Base-by-base conservation (phyloP, 2,113 vertebrate genomes). In the Phalacrocorax aristotelis region DNA sequence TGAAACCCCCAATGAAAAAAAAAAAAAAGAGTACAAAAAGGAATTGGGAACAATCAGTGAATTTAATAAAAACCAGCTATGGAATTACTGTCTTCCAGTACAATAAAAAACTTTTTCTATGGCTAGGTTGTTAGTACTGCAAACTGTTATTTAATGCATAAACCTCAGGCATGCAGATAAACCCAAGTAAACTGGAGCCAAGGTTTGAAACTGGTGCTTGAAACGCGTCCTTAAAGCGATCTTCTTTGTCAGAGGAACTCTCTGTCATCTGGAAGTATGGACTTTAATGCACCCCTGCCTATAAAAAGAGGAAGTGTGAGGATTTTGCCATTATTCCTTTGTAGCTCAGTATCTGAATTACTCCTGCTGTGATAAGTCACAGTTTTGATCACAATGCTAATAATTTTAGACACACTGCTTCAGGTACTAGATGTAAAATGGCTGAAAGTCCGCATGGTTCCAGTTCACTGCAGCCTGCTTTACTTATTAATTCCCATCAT, bases 101-200 rank as follows among this genome's bases (percentile, higher is more conserved):
- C 38, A 93, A 87, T 69, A 89, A 91, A 95, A 93, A 72, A 2
- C 13, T 36, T 82, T 69, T 75, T 62, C 38, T 82, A 42, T 52
- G 82, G 15, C n/a, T 84, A 46, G 19, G 30, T 79, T 91, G 44
- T 91, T 84, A 91, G 60, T 82, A 65, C 22, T 64, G 42, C 18
- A 2, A 93, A 93, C 48, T 71, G 61, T 9, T 60, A 91, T 89
- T 89, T 79, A 89, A 68, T 69, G 34, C 14, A 64, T 76, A 87
- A 96, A 90, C 78, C 87, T 90, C 93, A 94, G 71, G 75, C 40
- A 88, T 69, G 78, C 58, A 91, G 92, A 96, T 85, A 88, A 95
- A 93, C 25, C 70, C 36, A 80, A 74, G 25, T 32, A 88, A 62
- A 82, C 40, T 72, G 58, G 17, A 93, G 78, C 62, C 85, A 94